Base-by-base conservation (phyloP, 2,113 vertebrate genomes). In the Neogale vison region DNA sequence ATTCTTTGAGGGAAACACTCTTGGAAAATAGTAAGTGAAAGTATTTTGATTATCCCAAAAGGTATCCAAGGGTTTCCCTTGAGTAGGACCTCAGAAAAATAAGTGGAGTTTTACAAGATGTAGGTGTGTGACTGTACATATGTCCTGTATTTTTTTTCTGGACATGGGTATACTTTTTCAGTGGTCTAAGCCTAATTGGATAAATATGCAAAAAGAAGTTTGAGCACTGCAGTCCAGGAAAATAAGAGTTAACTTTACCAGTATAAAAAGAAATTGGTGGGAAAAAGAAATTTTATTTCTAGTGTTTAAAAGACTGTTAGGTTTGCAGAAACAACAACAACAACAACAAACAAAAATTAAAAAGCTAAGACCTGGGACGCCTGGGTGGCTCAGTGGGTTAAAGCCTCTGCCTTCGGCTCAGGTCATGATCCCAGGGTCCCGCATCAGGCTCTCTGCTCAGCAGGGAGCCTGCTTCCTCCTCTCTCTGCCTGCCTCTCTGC, bases 81-180 rank as follows among this genome's bases (percentile, higher is more conserved):
- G 39, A 24, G 31, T 10, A 67, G 15, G 3, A 3, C 39, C 88
- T 90, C 82, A 72, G 42, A 88, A 67, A 74, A 83, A 34, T 2
- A 61, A 45, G 47, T 47, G 6, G 29, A 69, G 18, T 36, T 93
- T 61, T 61, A 13, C 13, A 45, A 55, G 39, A 18, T 47, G 2
- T 39, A 6, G 9, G 36, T 23, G 21, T 45, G 4, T 23, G 7
- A 45, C 9, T 36, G 12, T 59, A 20, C 3, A 1, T 12, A 1
- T 61, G 9, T 21, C 9, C 21, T 29, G 47, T 6, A 24, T 52
- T 50, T 52, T 15, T 84, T 34, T 50, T 23, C 52, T 76, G 23
- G 45, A 45, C 20, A 21, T 21, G 7, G 3, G 18, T 1, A 39
- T 31, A 5, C 1, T 50, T 92, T 71, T 65, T 59, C 42, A 89